These are phyloP conservation scores for Regulus satrapa DNA, from an alignment of 2,113 vertebrate species.

Conservation along the genomic window DNA sequence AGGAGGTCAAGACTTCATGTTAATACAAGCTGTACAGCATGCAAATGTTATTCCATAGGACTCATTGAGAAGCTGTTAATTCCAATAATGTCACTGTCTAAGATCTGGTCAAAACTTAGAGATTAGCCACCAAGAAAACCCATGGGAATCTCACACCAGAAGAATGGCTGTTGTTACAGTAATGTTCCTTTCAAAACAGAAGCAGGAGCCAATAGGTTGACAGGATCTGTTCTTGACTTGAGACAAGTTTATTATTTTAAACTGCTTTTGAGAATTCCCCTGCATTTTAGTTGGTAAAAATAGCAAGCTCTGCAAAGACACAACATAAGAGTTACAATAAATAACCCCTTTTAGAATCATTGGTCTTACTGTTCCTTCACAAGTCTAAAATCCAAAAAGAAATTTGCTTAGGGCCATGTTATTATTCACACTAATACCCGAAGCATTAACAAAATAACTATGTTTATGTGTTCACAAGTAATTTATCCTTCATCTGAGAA, in stretches of 20 bases:
- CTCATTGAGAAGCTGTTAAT: slow-evolving; percentile 2
- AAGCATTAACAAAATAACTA: slow-evolving; percentile 20
- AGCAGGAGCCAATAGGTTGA: slow-evolving; percentile 21
- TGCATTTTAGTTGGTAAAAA: slow-evolving; percentile 24
- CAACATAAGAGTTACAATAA: slow-evolving; percentile 24
- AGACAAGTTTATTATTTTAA: slow-evolving; percentile 56
- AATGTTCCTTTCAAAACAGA: slow-evolving; percentile 20
- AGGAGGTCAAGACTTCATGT: not conserved
- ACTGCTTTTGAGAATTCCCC: slow-evolving; percentile 24
- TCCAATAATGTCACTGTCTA: not conserved
- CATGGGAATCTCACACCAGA: not conserved
- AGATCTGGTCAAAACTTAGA: not conserved
- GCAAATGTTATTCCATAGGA: not conserved
- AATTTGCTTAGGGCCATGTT: slow-evolving; percentile 1
- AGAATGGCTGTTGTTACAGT: not conserved
- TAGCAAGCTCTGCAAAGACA: slow-evolving; percentile 27
- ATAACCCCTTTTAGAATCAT: not conserved
- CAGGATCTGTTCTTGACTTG: slow-evolving; percentile 9
- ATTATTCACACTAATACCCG: slow-evolving; percentile 17
- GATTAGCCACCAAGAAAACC: not conserved
- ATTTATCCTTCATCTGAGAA: slow-evolving; percentile 12
- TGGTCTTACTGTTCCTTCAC: slow-evolving; percentile 4
- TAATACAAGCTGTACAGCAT: not conserved
- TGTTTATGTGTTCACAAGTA: slow-evolving; percentile 9
- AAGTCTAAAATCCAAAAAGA: not conserved